phyloP scores from a whole-genome alignment of 2,113 vertebrate genomes.

The Perognathus longimembris region DNA sequence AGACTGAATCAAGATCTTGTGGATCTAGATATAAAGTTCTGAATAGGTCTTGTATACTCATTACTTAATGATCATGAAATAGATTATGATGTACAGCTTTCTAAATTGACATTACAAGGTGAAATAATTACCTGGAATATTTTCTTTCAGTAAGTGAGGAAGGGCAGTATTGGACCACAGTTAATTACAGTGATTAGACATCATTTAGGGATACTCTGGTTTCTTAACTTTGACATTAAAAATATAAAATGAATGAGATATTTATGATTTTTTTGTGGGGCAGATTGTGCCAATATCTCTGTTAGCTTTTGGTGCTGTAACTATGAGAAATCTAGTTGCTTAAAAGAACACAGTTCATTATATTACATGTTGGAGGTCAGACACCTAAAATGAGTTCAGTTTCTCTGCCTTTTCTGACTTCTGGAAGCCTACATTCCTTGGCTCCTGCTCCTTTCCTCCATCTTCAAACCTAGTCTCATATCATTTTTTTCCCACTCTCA shows the following conservation, averaged over 20 bases:
- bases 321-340: neutral
- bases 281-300: neutral
- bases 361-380: neutral
- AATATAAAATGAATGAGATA: neutral
- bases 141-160: conserved; percentile 24
- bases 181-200: conserved; percentile 23
- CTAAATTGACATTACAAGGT: neutral
- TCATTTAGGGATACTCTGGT: conserved; percentile 5
- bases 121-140: conserved; percentile 31
- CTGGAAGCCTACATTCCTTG: neutral
- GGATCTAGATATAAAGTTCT: neutral
- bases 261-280: neutral
- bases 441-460: neutral
- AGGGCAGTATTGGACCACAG: neutral
- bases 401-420: neutral
- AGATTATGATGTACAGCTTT: neutral
- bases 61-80: conserved; percentile 19
- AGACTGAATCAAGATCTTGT: neutral
- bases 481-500: neutral
- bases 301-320: neutral
- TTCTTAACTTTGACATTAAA: neutral
- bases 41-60: conserved; percentile 30
- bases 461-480: neutral
- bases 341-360: neutral
- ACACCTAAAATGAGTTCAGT: too few species aligned